Percentiles rank a stretch among this genome's conserved stretches.
Conservation (phyloP, 2,797 vertebrate genomes). For the Lindbergichthys nudifrons region DNA sequence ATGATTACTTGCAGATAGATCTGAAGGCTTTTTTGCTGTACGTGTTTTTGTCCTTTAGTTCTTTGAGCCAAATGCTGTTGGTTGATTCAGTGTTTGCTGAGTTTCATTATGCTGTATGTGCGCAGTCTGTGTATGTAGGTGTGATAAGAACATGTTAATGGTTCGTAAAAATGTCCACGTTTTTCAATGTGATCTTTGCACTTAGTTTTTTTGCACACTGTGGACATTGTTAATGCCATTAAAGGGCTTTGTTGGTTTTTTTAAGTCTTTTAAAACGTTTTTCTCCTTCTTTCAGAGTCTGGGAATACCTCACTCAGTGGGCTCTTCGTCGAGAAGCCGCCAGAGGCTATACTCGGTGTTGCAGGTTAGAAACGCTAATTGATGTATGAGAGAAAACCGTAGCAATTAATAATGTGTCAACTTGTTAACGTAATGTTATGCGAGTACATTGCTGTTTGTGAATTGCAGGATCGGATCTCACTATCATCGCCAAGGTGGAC, state of each 20-base stretch:
- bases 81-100: conserved; percentile 5
- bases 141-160: neutral
- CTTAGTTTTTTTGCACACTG: conserved; percentile 20
- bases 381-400: neutral
- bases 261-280: neutral
- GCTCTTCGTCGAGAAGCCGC: conserved; percentile 82
- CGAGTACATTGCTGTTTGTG: conserved; percentile 30
- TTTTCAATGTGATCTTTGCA: conserved; percentile 19
- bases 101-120: neutral
- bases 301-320: conserved; percentile 75
- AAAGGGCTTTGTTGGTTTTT: neutral
- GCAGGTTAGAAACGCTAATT: conserved; percentile 66
- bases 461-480: conserved; percentile 74
- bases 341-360: conserved; percentile 27
- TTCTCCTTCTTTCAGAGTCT: conserved; percentile 56
- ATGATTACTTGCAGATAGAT: neutral
- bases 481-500: conserved; percentile 82
- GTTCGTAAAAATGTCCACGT: neutral
- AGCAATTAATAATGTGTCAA: neutral
- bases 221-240: neutral
- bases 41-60: neutral
- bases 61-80: neutral
- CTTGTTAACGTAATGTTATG: neutral
- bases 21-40: conserved; percentile 5
- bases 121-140: neutral